Conservation (phyloP, 30 jellyfish, hydroid and myxozoan genomes). For the Rhopilema esculentum region DNA sequence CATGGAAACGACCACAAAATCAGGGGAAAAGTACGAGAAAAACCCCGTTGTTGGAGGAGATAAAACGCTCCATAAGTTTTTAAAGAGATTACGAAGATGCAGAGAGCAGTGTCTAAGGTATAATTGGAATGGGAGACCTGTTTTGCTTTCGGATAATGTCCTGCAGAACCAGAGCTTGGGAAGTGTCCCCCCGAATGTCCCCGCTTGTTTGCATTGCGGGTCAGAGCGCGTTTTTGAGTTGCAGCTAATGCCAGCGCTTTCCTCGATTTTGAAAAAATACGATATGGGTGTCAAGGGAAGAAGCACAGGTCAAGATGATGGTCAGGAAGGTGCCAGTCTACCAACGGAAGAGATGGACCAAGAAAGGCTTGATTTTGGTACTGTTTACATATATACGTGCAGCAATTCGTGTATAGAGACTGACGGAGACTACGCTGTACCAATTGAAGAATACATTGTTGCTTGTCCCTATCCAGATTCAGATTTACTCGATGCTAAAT, state of each 20-base stretch:
- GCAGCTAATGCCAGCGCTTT: constrained; percentile 89
- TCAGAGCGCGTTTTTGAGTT: constrained; percentile 76
- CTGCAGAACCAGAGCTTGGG: constrained; percentile 34
- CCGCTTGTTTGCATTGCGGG: constrained; percentile 66
- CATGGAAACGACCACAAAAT: not conserved
- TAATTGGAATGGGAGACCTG: constrained; percentile 57
- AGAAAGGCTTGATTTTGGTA: constrained; percentile 76
- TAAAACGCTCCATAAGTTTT: constrained; percentile 62
- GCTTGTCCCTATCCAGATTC: constrained; percentile 78
- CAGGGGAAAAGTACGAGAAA: constrained; percentile 72
- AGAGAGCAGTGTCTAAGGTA: constrained; percentile 85
- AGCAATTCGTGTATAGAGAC: constrained; percentile 56
- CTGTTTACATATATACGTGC: constrained; percentile 75
- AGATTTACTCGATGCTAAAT: not conserved
- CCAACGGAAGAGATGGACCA: not conserved
- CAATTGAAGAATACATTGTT: constrained; percentile 61
- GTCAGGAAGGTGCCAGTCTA: not conserved
- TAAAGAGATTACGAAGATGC: constrained; percentile 47
- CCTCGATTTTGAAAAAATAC: constrained; percentile 48
- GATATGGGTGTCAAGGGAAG: constrained; percentile 1
- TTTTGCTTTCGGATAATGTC: constrained; percentile 49
- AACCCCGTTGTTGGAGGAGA: constrained; percentile 73
- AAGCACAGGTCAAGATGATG: not conserved
- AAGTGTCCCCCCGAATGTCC: constrained; percentile 22
- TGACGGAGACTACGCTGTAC: constrained; percentile 21